phyloP scores from a whole-genome alignment of 2,888 invertebrate species.

The Disparrhopalites patrizii region DNA sequence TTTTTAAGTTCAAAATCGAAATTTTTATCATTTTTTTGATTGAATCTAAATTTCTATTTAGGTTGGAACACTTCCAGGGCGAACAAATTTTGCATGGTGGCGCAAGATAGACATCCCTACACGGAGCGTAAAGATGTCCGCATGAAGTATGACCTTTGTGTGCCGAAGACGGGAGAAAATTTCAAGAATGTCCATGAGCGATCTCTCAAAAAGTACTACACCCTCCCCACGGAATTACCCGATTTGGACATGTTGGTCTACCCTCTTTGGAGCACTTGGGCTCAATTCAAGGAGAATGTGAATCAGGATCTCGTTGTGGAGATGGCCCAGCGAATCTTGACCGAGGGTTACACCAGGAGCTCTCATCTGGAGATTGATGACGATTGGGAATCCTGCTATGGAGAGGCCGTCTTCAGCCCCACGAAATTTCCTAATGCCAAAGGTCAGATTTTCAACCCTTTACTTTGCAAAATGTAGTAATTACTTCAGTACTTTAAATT shows the following conservation, averaged over 20 bases:
- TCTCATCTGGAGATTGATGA: slow-evolving; percentile 79
- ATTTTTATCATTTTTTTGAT: not conserved
- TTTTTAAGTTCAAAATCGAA: too few relatives aligned
- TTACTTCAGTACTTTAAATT: not conserved
- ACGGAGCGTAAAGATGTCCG: slow-evolving; percentile 11
- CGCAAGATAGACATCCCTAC: slow-evolving; percentile 23
- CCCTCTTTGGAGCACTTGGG: slow-evolving; percentile 33
- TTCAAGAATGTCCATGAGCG: slow-evolving; percentile 30
- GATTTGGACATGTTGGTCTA: slow-evolving; percentile 27
- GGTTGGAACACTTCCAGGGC: slow-evolving; percentile 17
- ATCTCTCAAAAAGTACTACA: slow-evolving; percentile 20
- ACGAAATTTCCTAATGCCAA: slow-evolving; percentile 61
- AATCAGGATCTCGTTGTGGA: slow-evolving; percentile 33
- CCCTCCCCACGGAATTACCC: slow-evolving; percentile 22
- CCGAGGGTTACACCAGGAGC: slow-evolving; percentile 28
- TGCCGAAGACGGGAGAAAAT: slow-evolving; percentile 20
- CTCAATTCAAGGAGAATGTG: slow-evolving; percentile 6
- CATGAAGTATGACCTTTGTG: slow-evolving; percentile 33
- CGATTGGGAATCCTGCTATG: slow-evolving; percentile 81
- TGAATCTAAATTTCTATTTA: not conserved
- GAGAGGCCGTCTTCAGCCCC: slow-evolving; percentile 68
- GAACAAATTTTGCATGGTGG: slow-evolving; percentile 26
- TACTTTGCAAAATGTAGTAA: slow-evolving; percentile 32
- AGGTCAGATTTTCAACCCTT: too few relatives aligned
- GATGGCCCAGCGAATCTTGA: slow-evolving; percentile 26